These are phyloP conservation scores for Syndactyla subalaris DNA, from an alignment of 2,797 vertebrate genomes.

Conservation along the genomic window DNA sequence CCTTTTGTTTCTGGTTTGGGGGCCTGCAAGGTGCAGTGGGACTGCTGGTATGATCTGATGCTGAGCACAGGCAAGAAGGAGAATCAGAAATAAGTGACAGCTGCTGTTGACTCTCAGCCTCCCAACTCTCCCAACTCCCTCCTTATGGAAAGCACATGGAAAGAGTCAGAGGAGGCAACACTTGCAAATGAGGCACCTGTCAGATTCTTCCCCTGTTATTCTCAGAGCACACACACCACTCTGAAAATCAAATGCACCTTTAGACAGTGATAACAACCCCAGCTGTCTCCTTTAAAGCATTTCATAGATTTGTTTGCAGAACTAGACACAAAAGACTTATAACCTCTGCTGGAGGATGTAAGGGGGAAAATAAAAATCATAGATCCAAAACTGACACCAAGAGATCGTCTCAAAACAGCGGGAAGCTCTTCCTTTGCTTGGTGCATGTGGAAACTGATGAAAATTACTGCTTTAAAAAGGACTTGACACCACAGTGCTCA, in stretches of 20 bases:
- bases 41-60: not conserved
- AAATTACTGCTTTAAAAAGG: not conserved
- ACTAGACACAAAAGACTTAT: not conserved
- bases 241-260: constrained; percentile 19
- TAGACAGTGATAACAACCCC: not conserved
- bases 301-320: not conserved
- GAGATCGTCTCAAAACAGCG: not conserved
- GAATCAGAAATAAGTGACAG: not conserved
- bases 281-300: not conserved
- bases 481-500: not conserved
- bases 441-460: not conserved
- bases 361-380: not conserved
- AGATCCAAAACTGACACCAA: not conserved
- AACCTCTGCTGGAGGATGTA: not conserved
- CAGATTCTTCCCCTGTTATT: not conserved
- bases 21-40: not conserved
- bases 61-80: not conserved
- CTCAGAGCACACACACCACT: not conserved
- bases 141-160: constrained; percentile 39
- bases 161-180: not conserved
- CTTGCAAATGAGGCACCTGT: constrained; percentile 48
- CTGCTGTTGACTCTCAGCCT: constrained; percentile 40
- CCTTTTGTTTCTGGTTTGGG: not conserved
- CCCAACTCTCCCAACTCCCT: not conserved
- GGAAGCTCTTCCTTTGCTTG: not conserved